These are phyloP conservation scores for Corythaixoides concolor DNA, from an alignment of 2,113 vertebrate species.

Conservation along the genomic window DNA sequence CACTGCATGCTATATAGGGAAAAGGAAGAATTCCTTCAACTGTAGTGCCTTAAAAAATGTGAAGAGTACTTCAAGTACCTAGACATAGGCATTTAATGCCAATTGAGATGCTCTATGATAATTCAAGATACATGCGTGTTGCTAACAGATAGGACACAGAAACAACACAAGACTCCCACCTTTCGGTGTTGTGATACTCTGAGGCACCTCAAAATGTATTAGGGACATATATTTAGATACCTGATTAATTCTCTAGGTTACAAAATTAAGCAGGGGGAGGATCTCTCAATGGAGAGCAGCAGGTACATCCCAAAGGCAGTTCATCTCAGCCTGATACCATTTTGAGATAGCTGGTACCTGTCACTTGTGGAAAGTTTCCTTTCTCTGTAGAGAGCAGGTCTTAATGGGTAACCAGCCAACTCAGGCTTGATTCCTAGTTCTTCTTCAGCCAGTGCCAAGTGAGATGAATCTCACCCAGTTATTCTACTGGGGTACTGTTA, in stretches of 20 bases:
- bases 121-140: background rate
- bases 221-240: background rate
- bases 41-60: background rate
- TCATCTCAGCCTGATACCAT: background rate
- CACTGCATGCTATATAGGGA: rapidly evolving
- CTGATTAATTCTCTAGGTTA: background rate
- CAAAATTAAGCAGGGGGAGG: background rate
- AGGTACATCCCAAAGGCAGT: background rate
- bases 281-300: background rate
- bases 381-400: background rate
- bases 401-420: background rate
- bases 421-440: background rate
- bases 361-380: background rate
- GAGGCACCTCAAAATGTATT: background rate
- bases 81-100: background rate
- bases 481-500: background rate
- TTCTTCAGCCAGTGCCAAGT: background rate
- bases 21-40: background rate
- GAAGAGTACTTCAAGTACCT: background rate
- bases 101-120: background rate
- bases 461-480: background rate
- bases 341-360: background rate
- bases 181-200: background rate
- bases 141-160: background rate
- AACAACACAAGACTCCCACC: background rate